A percentile compares a stretch with the other conserved stretches of the same genome.
Evolutionary conservation across 2,797 vertebrate species (phyloP).

Genomic region (Salmo trutta): DNA sequence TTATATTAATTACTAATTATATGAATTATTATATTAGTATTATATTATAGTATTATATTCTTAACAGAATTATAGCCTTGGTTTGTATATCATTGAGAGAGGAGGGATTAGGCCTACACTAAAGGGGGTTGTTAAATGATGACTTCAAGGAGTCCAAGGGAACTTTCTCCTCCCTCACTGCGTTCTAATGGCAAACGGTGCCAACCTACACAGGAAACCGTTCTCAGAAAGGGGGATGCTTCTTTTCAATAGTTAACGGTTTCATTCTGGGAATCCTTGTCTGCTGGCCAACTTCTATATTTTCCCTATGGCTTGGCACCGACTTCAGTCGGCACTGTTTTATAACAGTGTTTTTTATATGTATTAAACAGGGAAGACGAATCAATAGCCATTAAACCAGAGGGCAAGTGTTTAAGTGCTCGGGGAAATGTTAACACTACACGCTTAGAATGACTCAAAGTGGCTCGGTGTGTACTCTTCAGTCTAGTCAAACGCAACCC

Average conservation of each 20-base stretch:
- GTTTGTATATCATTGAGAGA: neutral
- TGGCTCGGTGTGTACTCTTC: neutral
- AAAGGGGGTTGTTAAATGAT: neutral
- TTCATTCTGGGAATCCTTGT: conserved; percentile 33
- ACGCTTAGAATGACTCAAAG: conserved; percentile 8
- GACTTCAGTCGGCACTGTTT: conserved; percentile 18
- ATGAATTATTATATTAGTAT: no score
- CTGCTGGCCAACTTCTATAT: conserved; percentile 39
- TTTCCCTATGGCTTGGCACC: conserved; percentile 34
- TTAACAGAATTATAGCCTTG: neutral
- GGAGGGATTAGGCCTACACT: neutral
- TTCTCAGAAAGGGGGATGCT: neutral
- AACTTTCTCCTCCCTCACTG: neutral
- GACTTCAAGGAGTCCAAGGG: neutral
- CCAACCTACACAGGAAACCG: neutral
- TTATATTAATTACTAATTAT: no score
- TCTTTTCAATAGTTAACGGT: neutral
- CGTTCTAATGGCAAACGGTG: neutral
- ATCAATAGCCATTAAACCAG: conserved; percentile 20
- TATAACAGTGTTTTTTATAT: conserved; percentile 30
- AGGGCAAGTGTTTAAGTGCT: conserved; percentile 28
- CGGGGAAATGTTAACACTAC: conserved; percentile 18
- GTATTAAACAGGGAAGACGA: neutral
- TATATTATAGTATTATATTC: neutral
- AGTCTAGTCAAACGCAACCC: neutral